Conservation (phyloP, 2,888 invertebrate species). For the Psococerastis gibbosa region DNA sequence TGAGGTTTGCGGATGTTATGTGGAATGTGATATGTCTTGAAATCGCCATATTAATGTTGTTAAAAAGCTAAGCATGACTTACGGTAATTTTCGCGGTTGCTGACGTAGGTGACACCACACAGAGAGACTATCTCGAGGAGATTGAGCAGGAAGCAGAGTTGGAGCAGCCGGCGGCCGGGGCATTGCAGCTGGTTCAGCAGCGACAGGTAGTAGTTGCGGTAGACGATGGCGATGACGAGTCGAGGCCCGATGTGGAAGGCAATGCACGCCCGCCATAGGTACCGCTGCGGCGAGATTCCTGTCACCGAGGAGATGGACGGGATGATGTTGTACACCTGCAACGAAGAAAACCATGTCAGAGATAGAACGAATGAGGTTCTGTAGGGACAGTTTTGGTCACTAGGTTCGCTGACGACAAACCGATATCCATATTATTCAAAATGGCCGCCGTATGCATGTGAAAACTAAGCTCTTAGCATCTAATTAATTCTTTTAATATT, state of each 20-base stretch:
- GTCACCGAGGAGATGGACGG: conserved; percentile 93
- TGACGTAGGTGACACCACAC: conserved; percentile 84
- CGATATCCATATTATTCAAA: too few species aligned
- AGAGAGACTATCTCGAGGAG: conserved; percentile 65
- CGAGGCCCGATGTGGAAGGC: conserved; percentile 84
- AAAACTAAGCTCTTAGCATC: too few species aligned
- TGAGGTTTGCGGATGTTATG: too few species aligned
- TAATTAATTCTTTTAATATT: too few species aligned
- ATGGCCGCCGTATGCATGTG: too few species aligned
- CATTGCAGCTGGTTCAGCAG: conserved; percentile 29
- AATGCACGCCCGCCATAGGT: conserved; percentile 81
- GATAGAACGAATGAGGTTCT: too few species aligned
- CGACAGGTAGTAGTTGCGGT: conserved; percentile 61
- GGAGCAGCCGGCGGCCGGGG: conserved; percentile 36
- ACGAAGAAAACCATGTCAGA: conserved; percentile 14
- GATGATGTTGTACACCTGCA: conserved; percentile 79
- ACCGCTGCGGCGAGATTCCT: conserved; percentile 79
- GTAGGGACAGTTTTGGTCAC: too few species aligned
- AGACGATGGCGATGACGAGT: conserved; percentile 70
- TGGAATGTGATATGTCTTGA: too few species aligned
- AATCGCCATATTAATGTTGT: too few species aligned
- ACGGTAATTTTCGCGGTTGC: conserved; percentile 91
- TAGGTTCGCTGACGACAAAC: too few species aligned
- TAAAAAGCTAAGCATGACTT: too few species aligned
- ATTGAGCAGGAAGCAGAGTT: conserved; percentile 63